A percentile compares a stretch with the other conserved stretches of the same genome.
phyloP scores from a whole-genome alignment of 2,797 vertebrate species.

The Notamacropus eugenii region DNA sequence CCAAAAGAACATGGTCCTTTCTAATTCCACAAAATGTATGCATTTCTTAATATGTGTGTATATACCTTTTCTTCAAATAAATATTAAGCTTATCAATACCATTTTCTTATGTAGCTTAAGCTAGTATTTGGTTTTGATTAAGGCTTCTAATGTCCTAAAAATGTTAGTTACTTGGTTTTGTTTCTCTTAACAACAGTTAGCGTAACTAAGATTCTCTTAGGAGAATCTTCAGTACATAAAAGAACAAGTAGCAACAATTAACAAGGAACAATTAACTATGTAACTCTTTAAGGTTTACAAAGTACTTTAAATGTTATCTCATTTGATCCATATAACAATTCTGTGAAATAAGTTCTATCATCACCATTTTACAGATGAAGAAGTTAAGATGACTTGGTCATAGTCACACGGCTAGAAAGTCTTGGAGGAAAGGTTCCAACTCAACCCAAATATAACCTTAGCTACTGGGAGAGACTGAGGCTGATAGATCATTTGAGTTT shows the following conservation, averaged over 20 bases:
- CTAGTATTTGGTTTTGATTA: neutral
- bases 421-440: neutral
- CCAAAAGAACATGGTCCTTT: neutral
- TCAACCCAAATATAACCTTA: neutral
- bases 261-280: neutral
- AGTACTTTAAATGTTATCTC: neutral
- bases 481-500: neutral
- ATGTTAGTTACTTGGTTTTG: neutral
- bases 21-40: neutral
- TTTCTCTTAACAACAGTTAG: neutral
- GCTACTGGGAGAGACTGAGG: neutral
- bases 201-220: neutral
- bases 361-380: neutral
- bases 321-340: neutral
- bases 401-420: neutral
- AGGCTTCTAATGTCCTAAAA: constrained; percentile 51
- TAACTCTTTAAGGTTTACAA: neutral
- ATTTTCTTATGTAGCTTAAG: neutral
- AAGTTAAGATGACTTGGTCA: neutral
- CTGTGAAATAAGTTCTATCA: neutral
- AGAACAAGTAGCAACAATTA: neutral
- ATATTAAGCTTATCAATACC: neutral
- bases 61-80: constrained; percentile 27
- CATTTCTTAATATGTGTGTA: neutral
- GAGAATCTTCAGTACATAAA: neutral